Percentiles rank a stretch among this genome's conserved stretches.
phyloP scores from a whole-genome alignment of 2,797 vertebrate genomes.

The Sebastes iracundus region DNA sequence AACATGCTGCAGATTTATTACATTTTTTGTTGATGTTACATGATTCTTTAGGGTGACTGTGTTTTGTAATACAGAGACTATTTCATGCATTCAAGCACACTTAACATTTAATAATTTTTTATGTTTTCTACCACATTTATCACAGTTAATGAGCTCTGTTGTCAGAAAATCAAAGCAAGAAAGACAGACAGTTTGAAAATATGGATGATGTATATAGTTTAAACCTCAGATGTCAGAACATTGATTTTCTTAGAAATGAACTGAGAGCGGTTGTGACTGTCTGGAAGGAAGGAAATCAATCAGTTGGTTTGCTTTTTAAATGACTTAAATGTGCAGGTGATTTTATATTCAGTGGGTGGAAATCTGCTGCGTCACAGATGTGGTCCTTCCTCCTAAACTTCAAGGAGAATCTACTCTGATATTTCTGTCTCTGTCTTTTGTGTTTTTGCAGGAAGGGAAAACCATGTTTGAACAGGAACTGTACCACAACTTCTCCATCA shows the following conservation, averaged over 20 bases:
- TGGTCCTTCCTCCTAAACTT: background rate
- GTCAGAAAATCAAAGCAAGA: background rate
- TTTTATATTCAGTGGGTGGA: background rate
- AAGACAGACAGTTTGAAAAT: background rate
- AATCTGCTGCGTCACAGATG: background rate
- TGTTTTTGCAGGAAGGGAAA: constrained; percentile 89
- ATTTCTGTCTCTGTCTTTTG: background rate
- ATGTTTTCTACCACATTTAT: background rate
- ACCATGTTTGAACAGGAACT: constrained; percentile 95
- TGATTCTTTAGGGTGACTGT: too few relatives aligned
- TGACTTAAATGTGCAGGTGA: background rate
- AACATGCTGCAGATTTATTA: background rate
- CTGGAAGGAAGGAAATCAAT: background rate
- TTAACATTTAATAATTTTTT: background rate
- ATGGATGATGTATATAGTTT: background rate
- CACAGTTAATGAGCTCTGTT: too few relatives aligned
- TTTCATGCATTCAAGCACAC: too few relatives aligned
- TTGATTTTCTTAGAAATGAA: background rate
- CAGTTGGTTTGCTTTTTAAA: background rate
- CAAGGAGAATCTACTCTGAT: background rate
- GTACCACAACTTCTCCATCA: constrained; percentile 96
- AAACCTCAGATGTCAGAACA: background rate
- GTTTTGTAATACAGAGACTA: too few relatives aligned
- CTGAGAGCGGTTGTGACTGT: background rate
- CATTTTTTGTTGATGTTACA: background rate